A percentile compares a stretch with the other conserved stretches of the same genome.
Conservation (phyloP, 2,888 invertebrate genomes). For the Nomada ferruginata region DNA sequence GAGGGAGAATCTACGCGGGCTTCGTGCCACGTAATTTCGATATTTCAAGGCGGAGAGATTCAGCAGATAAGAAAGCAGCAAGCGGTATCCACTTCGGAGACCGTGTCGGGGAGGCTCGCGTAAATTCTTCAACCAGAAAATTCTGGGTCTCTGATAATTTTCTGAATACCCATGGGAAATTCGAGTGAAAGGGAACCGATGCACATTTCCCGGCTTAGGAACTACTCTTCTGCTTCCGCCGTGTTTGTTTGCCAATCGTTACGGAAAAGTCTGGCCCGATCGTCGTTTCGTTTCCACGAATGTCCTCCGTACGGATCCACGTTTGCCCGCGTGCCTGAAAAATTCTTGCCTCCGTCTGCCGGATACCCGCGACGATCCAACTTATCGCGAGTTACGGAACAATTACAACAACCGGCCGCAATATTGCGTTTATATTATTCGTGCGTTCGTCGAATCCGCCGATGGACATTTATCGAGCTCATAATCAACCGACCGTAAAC, state of each 20-base stretch:
- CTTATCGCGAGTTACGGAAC: slow-evolving; percentile 34
- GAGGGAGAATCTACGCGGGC: not conserved
- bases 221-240: not conserved
- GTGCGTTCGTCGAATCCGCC: slow-evolving; percentile 30
- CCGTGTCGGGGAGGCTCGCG: slow-evolving; percentile 13
- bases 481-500: slow-evolving; percentile 61
- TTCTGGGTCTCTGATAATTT: slow-evolving; percentile 61
- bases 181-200: slow-evolving; percentile 49
- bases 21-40: slow-evolving; percentile 29
- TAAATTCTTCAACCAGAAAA: slow-evolving; percentile 55
- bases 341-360: not conserved
- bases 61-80: slow-evolving; percentile 2
- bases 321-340: slow-evolving; percentile 8
- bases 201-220: not conserved
- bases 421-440: slow-evolving; percentile 42
- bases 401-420: slow-evolving; percentile 33
- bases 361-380: slow-evolving; percentile 1
- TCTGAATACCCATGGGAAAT: slow-evolving; percentile 75
- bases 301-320: not conserved
- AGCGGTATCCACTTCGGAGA: slow-evolving; percentile 12
- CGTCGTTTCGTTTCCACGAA: not conserved
- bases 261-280: not conserved
- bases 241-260: not conserved
- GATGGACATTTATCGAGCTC: slow-evolving; percentile 51
- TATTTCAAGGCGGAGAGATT: slow-evolving; percentile 21